phyloP scores from a whole-genome alignment of 2,113 vertebrate species.

The Nannobrachium achirus region DNA sequence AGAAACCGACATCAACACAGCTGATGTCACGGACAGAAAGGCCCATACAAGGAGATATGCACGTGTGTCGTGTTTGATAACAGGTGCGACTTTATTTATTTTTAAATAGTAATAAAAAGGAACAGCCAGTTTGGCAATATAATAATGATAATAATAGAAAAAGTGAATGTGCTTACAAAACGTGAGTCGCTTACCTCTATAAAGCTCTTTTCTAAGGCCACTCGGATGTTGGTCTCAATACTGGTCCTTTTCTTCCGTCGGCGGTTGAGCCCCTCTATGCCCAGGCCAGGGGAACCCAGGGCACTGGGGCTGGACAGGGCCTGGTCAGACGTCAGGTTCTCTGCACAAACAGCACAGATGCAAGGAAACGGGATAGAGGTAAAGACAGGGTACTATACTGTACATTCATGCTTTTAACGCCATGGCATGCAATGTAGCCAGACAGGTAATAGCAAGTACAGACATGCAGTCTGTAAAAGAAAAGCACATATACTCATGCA shows the following conservation, averaged over 20 bases:
- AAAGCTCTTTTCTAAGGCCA: constrained; percentile 99
- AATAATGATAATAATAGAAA: too few species aligned
- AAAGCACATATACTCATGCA: background rate
- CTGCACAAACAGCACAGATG: constrained; percentile 82
- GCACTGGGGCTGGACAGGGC: constrained; percentile 93
- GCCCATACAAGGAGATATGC: too few species aligned
- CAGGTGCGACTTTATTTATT: too few species aligned
- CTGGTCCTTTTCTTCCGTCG: constrained; percentile 99
- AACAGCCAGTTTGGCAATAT: too few species aligned
- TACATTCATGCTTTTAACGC: too few species aligned
- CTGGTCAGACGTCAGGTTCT: constrained; percentile 97
- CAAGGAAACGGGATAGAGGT: constrained; percentile 69
- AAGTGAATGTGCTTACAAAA: background rate
- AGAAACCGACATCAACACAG: too few species aligned
- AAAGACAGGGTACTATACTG: constrained; percentile 73
- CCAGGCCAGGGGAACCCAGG: constrained; percentile 92
- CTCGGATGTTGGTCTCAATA: constrained; percentile 99
- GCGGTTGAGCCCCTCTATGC: constrained; percentile 95
- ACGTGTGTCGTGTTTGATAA: too few species aligned
- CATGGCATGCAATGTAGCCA: too few species aligned
- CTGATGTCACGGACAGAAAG: too few species aligned
- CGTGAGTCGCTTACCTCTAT: constrained; percentile 87
- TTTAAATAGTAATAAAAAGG: too few species aligned
- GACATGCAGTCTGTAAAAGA: too few species aligned
- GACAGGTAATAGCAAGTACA: too few species aligned